These are phyloP conservation scores for Isoperla grammatica DNA, from an alignment of 2,888 invertebrate genomes.

Conservation along the genomic window DNA sequence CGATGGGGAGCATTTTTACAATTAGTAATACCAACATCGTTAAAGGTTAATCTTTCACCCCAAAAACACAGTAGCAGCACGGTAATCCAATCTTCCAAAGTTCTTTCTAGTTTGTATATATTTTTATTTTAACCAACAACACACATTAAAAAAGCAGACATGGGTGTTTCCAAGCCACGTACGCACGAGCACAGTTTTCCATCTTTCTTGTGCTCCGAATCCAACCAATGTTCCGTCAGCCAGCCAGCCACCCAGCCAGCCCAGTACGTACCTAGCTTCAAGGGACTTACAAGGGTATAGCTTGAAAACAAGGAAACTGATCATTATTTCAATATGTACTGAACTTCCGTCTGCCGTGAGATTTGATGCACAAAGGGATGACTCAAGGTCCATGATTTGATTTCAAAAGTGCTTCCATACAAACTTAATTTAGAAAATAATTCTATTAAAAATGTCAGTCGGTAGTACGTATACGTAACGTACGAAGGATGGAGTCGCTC, in stretches of 20 bases:
- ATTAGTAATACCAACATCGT: slow-evolving; percentile 8
- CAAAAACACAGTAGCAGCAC: slow-evolving; percentile 15
- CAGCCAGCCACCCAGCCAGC: slow-evolving; percentile 31
- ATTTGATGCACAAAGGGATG: too few relatives aligned
- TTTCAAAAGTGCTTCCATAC: too few relatives aligned
- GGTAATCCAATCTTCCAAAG: background rate
- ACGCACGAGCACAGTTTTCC: background rate
- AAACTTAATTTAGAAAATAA: too few relatives aligned
- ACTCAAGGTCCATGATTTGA: too few relatives aligned
- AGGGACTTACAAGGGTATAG: too few relatives aligned
- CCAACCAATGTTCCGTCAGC: slow-evolving; percentile 23
- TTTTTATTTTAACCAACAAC: background rate
- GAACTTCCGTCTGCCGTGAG: too few relatives aligned
- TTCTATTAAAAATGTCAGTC: too few relatives aligned
- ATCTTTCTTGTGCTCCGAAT: background rate
- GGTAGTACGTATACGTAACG: too few relatives aligned
- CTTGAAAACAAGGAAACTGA: too few relatives aligned
- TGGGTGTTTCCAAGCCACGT: background rate
- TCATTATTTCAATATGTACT: too few relatives aligned
- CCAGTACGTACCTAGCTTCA: background rate
- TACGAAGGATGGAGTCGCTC: too few relatives aligned
- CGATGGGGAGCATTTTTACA: slow-evolving; percentile 10
- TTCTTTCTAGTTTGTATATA: background rate
- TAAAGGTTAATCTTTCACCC: slow-evolving; percentile 12
- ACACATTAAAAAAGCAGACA: slow-evolving; percentile 10